Conservation (phyloP, 1,140 invertebrate genomes). For the Metaphire vulgaris region DNA sequence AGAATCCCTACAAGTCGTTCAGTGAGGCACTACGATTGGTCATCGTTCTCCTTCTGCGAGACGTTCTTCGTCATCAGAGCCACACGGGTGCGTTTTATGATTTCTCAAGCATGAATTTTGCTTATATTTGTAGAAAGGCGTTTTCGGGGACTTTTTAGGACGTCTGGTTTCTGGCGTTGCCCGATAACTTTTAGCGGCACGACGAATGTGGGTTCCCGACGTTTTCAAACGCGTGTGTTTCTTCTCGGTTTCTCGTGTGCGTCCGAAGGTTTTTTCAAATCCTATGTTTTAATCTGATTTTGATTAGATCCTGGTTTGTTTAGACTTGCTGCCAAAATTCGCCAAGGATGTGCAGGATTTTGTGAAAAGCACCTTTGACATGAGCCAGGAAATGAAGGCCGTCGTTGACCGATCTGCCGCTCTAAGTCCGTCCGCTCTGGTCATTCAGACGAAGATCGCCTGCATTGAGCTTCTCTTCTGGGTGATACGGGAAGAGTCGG, state of each 20-base stretch:
- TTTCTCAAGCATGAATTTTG: too few relatives aligned
- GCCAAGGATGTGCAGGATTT: conserved; percentile 90
- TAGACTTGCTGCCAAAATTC: conserved; percentile 77
- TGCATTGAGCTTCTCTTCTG: conserved; percentile 95
- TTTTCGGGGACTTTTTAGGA: too few relatives aligned
- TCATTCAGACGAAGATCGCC: conserved; percentile 92
- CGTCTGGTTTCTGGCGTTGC: too few relatives aligned
- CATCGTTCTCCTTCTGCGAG: conserved; percentile 80
- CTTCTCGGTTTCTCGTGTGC: too few relatives aligned
- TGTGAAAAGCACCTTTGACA: conserved; percentile 76
- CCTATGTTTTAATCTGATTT: too few relatives aligned
- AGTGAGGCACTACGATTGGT: conserved; percentile 91
- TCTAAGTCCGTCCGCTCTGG: conserved; percentile 86
- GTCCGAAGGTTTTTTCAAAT: too few relatives aligned
- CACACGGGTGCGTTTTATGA: too few relatives aligned
- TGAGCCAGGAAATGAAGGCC: conserved; percentile 62
- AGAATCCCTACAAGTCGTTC: conserved; percentile 61
- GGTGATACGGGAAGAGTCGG: conserved; percentile 92
- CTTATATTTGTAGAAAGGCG: too few relatives aligned
- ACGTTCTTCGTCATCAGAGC: conserved; percentile 78
- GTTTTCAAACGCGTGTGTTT: too few relatives aligned
- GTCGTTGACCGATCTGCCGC: conserved; percentile 53
- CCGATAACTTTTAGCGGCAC: too few relatives aligned
- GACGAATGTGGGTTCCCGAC: too few relatives aligned
- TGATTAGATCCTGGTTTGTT: too few relatives aligned